These are phyloP conservation scores for Sylvilagus bachmani DNA, from an alignment of 2,113 vertebrate species.

Conservation along the genomic window DNA sequence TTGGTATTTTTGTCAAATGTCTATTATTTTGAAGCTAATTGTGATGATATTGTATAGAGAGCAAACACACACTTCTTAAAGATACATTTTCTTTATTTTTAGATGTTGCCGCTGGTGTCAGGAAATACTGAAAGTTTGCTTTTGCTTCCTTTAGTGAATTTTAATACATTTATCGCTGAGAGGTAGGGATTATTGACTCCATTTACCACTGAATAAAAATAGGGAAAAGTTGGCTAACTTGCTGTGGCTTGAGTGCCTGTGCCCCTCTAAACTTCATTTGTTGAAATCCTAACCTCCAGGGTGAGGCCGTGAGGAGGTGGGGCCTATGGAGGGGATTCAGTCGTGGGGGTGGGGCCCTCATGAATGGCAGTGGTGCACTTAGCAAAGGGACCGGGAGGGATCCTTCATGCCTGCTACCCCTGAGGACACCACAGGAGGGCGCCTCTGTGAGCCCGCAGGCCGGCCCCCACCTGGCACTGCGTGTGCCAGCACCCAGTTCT, in stretches of 20 bases:
- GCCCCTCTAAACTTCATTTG: not conserved
- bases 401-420: not conserved
- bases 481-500: not conserved
- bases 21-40: not conserved
- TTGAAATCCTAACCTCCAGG: not conserved
- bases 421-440: not conserved
- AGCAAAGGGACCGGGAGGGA: not conserved
- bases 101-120: not conserved
- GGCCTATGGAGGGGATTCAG: not conserved
- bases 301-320: too few relatives aligned
- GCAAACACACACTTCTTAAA: not conserved
- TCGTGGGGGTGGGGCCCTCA: not conserved
- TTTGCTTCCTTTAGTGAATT: conserved; percentile 9
- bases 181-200: not conserved
- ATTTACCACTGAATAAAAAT: conserved; percentile 12
- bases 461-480: not conserved
- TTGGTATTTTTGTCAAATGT: conserved; percentile 42
- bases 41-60: not conserved
- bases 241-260: not conserved
- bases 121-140: not conserved
- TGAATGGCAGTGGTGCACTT: not conserved
- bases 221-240: not conserved
- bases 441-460: not conserved
- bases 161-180: conserved; percentile 1
- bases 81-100: not conserved